A percentile compares a stretch with the other conserved stretches of the same genome.
Evolutionary conservation across 2,888 invertebrate genomes (phyloP).

Genomic region (Eledona agricola): DNA sequence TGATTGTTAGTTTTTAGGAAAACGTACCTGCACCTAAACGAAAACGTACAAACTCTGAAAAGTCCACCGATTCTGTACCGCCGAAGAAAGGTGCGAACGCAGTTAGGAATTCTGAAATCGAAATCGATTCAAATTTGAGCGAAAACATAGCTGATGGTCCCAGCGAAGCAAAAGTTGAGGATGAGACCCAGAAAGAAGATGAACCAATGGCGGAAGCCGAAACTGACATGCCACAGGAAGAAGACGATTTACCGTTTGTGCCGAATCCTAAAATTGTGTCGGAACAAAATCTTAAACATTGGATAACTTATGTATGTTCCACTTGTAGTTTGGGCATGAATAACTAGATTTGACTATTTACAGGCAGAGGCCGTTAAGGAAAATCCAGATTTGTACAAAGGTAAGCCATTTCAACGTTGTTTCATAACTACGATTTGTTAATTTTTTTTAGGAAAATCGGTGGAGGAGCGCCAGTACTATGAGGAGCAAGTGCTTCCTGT

Average conservation of each 20-base stretch:
- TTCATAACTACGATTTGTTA: constrained; percentile 9
- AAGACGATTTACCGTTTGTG: constrained; percentile 31
- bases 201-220: constrained; percentile 9
- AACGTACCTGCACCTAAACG: constrained; percentile 18
- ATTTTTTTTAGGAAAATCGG: constrained; percentile 44
- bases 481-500: constrained; percentile 68
- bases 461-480: constrained; percentile 47
- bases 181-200: constrained; percentile 23
- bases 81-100: constrained; percentile 17
- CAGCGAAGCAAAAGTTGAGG: constrained; percentile 18
- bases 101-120: constrained; percentile 29
- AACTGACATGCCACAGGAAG: constrained; percentile 13
- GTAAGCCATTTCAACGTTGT: constrained; percentile 44
- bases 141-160: constrained; percentile 20
- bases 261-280: constrained; percentile 40
- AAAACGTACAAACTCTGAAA: constrained; percentile 21
- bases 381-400: constrained; percentile 49
- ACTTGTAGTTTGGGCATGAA: constrained; percentile 15
- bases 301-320: constrained; percentile 48
- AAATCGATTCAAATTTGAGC: constrained; percentile 24
- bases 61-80: constrained; percentile 22
- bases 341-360: constrained; percentile 27
- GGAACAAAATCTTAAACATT: constrained; percentile 45
- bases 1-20: constrained; percentile 10
- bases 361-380: constrained; percentile 53